Percentiles rank a stretch among this genome's conserved stretches.
Evolutionary conservation across 2,113 vertebrate species (phyloP).

Genomic region (Microcebus griseorufus): DNA sequence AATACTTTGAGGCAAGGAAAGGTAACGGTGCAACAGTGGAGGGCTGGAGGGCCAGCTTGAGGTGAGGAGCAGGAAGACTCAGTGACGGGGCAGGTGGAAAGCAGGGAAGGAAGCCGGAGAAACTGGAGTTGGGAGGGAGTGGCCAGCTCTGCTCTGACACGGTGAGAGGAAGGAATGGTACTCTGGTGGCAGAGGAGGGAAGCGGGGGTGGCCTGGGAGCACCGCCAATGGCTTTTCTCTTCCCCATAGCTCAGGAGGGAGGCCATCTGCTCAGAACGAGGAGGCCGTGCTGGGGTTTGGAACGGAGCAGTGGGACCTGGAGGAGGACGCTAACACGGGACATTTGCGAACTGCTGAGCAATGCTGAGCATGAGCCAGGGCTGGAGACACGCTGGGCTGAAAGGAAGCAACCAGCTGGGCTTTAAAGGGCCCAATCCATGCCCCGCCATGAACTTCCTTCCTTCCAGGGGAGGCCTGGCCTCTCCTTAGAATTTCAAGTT

Average conservation of each 20-base stretch:
- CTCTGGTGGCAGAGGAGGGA: not conserved
- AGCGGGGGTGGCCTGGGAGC: fast-evolving
- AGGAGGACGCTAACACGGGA: not conserved
- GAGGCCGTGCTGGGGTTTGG: not conserved
- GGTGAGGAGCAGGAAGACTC: not conserved
- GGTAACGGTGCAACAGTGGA: not conserved
- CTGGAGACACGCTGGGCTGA: not conserved
- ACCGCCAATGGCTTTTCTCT: not conserved
- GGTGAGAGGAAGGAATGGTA: not conserved
- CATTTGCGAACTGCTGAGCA: not conserved
- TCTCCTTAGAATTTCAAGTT: not conserved
- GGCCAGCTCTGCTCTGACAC: not conserved
- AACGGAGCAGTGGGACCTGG: not conserved
- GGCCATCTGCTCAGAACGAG: not conserved
- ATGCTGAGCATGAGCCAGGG: not conserved
- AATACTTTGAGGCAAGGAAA: not conserved
- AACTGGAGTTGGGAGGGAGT: not conserved
- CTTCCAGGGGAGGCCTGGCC: not conserved
- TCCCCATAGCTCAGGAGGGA: not conserved
- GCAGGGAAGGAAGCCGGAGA: not conserved
- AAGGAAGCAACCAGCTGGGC: not conserved
- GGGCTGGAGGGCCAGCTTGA: not conserved
- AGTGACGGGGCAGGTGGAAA: not conserved
- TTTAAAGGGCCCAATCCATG: not conserved
- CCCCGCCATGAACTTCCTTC: not conserved